These are phyloP conservation scores for Hipparchia semele DNA, from an alignment of 2,888 invertebrate species.

Conservation along the genomic window DNA sequence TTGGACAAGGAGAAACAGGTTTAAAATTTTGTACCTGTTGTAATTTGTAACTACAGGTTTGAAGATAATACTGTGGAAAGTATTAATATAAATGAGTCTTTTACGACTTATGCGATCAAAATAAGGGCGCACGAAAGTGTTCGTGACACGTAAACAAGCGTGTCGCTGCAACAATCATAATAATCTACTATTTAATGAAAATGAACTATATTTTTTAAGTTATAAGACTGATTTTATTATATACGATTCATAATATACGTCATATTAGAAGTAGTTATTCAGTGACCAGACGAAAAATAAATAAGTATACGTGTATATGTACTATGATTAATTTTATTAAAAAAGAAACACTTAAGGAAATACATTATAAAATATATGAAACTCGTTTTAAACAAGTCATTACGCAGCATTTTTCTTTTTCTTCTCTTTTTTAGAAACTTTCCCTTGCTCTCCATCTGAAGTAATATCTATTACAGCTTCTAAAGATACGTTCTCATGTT, in stretches of 20 bases:
- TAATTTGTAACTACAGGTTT: too few relatives aligned
- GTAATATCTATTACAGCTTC: background rate
- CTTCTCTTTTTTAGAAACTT: background rate
- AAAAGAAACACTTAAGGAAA: background rate
- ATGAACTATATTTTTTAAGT: background rate
- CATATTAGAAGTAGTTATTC: background rate
- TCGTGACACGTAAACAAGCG: conserved; percentile 67
- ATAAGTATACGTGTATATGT: background rate
- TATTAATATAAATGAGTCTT: background rate
- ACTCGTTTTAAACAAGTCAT: background rate
- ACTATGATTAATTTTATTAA: background rate
- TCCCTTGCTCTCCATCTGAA: background rate
- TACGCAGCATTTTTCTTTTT: background rate
- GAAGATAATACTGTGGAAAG: background rate
- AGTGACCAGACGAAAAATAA: background rate
- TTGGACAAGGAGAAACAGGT: too few relatives aligned
- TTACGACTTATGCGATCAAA: conserved; percentile 37
- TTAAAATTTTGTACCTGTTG: too few relatives aligned
- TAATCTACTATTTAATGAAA: conserved; percentile 3
- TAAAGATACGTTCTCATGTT: background rate
- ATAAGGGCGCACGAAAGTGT: conserved; percentile 70
- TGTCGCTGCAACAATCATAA: conserved; percentile 47
- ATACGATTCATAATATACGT: background rate
- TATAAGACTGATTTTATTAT: background rate
- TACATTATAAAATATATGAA: background rate